Conservation (phyloP, 2,797 vertebrate genomes). For the Corythornis leucogaster region DNA sequence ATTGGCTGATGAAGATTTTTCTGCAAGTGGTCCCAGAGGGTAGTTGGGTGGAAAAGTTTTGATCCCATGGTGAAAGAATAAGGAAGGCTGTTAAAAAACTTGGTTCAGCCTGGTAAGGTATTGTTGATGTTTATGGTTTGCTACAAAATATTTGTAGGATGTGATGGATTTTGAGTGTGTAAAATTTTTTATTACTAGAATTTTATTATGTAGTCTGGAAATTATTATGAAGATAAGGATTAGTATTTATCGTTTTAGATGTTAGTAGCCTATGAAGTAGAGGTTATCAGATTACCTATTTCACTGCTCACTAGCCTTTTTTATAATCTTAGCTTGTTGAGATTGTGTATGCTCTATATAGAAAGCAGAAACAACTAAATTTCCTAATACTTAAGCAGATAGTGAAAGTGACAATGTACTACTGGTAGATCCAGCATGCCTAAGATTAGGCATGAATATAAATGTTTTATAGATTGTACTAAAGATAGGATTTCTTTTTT, state of each 20-base stretch:
- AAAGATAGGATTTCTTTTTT: neutral
- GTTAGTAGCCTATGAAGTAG: neutral
- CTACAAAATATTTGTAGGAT: neutral
- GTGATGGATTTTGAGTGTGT: neutral
- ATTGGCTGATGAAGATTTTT: neutral
- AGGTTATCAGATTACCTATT: slow-evolving; percentile 18
- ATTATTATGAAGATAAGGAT: neutral
- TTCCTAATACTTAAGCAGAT: neutral
- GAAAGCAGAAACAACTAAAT: neutral
- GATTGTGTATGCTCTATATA: neutral
- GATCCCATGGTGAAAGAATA: neutral
- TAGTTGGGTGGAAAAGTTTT: neutral
- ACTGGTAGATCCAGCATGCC: neutral
- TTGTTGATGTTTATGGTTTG: neutral
- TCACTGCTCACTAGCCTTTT: neutral
- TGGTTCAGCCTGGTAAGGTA: neutral
- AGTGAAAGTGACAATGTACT: neutral
- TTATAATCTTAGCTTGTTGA: neutral
- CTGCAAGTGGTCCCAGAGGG: neutral
- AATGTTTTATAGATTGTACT: neutral
- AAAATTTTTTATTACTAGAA: neutral
- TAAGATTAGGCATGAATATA: neutral
- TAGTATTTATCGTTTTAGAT: neutral
- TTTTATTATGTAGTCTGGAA: neutral
- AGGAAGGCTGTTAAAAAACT: neutral